Evolutionary conservation across 2,113 vertebrate species (phyloP).

Genomic region (Gopherus flavomarginatus): DNA sequence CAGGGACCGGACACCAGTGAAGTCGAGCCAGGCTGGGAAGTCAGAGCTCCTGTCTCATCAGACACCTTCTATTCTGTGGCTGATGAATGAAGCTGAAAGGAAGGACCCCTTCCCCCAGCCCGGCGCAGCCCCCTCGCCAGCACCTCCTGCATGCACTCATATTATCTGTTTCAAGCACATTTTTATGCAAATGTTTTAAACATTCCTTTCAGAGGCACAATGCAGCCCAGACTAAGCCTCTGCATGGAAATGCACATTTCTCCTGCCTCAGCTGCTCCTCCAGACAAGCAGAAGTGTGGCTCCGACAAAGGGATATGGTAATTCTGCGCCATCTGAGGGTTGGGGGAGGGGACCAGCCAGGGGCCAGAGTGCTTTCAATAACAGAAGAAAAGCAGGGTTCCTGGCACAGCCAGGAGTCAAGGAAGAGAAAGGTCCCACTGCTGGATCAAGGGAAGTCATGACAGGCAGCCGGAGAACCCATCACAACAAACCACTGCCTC

Average conservation of each 20-base stretch:
- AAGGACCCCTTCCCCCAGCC: background rate
- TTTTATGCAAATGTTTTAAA: conserved; percentile 70
- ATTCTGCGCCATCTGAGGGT: background rate
- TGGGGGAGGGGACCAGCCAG: conserved; percentile 21
- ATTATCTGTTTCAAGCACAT: conserved; percentile 73
- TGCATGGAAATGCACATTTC: conserved; percentile 63
- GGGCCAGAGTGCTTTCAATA: conserved; percentile 43
- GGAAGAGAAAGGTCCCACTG: conserved; percentile 27
- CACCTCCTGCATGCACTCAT: conserved; percentile 38
- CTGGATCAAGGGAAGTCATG: background rate
- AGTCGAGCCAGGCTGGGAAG: fast-evolving
- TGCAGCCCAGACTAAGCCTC: conserved; percentile 42
- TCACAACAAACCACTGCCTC: background rate
- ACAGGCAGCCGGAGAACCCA: background rate
- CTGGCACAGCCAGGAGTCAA: background rate
- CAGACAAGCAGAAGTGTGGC: conserved; percentile 71
- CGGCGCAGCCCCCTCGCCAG: background rate
- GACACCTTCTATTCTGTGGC: conserved; percentile 49
- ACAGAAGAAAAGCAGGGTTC: conserved; percentile 31
- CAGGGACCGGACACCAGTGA: background rate
- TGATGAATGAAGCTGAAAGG: background rate
- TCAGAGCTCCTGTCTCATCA: fast-evolving
- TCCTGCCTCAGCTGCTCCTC: conserved; percentile 71
- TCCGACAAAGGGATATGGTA: conserved; percentile 64
- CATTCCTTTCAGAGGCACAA: conserved; percentile 72